Evolutionary conservation across 2,797 vertebrate genomes (phyloP).

Genomic region (Alca torda): DNA sequence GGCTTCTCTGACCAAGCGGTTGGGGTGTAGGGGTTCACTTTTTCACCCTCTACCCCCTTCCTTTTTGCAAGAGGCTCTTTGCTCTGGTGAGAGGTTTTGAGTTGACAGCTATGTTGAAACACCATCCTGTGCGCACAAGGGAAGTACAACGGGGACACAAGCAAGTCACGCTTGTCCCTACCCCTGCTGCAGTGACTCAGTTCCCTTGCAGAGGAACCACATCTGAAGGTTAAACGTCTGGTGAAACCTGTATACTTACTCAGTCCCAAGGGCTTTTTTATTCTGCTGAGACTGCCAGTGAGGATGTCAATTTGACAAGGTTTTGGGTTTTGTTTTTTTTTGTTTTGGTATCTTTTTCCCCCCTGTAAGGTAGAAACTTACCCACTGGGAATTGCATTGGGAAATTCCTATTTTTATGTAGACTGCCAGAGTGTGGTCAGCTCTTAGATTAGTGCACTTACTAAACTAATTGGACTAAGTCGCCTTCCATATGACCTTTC

Average conservation of each 20-base stretch:
- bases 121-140: accelerated
- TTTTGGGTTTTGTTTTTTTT: neutral
- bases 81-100: neutral
- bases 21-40: neutral
- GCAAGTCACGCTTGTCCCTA: accelerated
- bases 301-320: neutral
- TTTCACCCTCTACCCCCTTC: neutral
- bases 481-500: neutral
- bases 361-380: neutral
- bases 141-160: neutral
- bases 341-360: neutral
- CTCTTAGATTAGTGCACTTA: neutral
- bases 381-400: neutral
- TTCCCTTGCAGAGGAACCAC: neutral
- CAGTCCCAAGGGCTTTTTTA: neutral
- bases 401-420: neutral
- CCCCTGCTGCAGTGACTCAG: neutral
- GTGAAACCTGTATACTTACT: neutral
- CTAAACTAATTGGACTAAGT: neutral
- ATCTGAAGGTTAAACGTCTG: neutral
- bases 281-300: neutral
- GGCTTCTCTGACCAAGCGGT: neutral
- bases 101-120: neutral
- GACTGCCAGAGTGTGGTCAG: neutral
- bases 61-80: neutral